These are phyloP conservation scores for Unio delphinus DNA, from an alignment of 2,888 invertebrate genomes.

Conservation along the genomic window DNA sequence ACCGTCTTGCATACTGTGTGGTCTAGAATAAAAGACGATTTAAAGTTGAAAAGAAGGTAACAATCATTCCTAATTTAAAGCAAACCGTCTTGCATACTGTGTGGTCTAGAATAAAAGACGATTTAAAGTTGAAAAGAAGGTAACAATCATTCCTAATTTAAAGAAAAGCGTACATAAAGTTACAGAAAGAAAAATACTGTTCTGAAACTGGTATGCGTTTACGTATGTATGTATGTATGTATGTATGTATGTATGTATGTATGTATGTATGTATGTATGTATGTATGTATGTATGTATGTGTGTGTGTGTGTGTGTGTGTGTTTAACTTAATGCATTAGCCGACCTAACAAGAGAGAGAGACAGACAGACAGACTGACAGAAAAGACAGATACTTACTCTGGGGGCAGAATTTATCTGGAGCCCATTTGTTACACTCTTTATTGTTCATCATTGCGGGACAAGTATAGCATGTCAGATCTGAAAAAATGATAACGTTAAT, in stretches of 20 bases:
- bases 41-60: no score
- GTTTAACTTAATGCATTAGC: no score
- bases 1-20: conserved; percentile 44
- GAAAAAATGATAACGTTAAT: conserved; percentile 11
- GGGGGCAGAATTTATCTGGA: conserved; percentile 40
- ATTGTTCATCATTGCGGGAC: conserved; percentile 41
- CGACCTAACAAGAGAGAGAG: neutral
- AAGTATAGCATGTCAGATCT: conserved; percentile 51
- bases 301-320: no score
- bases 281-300: no score
- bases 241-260: no score
- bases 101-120: no score
- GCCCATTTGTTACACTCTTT: conserved; percentile 52
- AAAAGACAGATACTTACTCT: conserved; percentile 16
- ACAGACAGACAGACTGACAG: no score
- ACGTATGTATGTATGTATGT: no score
- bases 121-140: no score
- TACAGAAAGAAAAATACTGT: neutral
- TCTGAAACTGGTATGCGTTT: no score
- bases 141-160: neutral
- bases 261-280: no score
- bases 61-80: no score
- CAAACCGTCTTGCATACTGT: conserved; percentile 26
- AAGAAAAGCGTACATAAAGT: neutral
- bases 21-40: conserved; percentile 23